Percentiles rank a stretch among this genome's conserved stretches.
Evolutionary conservation across 1,140 invertebrate genomes (phyloP).

Genomic region (Brachionus rubens): DNA sequence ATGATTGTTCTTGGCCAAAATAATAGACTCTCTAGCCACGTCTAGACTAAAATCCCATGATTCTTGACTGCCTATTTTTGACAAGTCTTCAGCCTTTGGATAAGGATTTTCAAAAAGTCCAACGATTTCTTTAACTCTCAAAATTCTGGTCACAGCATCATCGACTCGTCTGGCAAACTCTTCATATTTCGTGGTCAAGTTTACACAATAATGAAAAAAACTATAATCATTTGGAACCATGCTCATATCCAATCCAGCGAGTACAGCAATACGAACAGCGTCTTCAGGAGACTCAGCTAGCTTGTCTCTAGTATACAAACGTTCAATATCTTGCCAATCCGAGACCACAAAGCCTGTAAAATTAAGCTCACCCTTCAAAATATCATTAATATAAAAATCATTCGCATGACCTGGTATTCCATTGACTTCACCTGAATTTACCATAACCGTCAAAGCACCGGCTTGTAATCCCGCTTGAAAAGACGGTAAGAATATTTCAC

Average conservation of each 20-base stretch:
- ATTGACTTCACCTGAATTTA: conserved; percentile 1
- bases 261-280: not conserved
- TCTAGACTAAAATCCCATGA: not conserved
- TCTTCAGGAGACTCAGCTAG: not conserved
- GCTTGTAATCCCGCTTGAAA: not conserved
- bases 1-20: not conserved
- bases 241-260: not conserved
- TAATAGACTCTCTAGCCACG: not conserved
- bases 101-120: not conserved
- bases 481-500: not conserved
- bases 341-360: not conserved
- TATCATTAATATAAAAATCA: not conserved
- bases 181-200: not conserved
- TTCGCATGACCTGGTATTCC: too few relatives aligned
- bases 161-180: not conserved
- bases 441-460: not conserved
- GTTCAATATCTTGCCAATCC: not conserved
- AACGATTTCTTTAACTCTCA: not conserved
- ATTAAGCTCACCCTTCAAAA: not conserved
- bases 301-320: not conserved
- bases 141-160: not conserved
- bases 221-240: not conserved
- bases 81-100: not conserved
- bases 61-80: not conserved
- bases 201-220: not conserved